Base-by-base conservation (phyloP, 2,797 vertebrate species). In the Numenius phaeopus region DNA sequence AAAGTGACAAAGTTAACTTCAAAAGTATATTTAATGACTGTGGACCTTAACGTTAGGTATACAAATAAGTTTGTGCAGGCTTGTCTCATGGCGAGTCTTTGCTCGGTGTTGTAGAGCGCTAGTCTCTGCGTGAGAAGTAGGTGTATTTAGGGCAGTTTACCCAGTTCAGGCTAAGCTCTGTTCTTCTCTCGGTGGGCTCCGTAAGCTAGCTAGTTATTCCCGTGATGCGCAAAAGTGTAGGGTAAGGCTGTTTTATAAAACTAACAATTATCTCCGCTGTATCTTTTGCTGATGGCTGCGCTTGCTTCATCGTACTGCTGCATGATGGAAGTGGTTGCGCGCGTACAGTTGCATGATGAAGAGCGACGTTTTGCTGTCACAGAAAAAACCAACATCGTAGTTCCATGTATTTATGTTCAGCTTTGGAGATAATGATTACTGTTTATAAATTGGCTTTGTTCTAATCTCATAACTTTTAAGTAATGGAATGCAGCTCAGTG, bases 11-110 rank as follows among this genome's bases (percentile, higher is more conserved):
- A 50, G 77, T 61, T 69, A 61, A 67, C 46, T 54, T 61, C 20
- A 52, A 7, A 40, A 47, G 30, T 77, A 3, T 24, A 1, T 61
- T 65, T 57, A 27, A 14, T 59, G 29, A 14, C 22, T 65, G 39
- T 32, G 50, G 57, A 32, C 11, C 32, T 46, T 22, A 71, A 3
- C 0, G 0, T 65, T 64, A 44, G 24, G 10, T 24, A 3, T 29
- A 34, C 27, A 70, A 26, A 4, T 49, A 50, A 11, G 37, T 62
- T 49, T 71, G 58, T 57, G 29, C 7, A 14, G 47, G 19, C 52
- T 66, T 39, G 14, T 9, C 32, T 76, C 4, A 1, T 17, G 30
- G 18, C 6, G 5, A 29, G 64, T 37, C 50, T 46, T 76, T 76
- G 19, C 39, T 65, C 0, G 1, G 10, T 50, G 39, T 20, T 70